Percentiles rank a stretch among this genome's conserved stretches.
Conservation (phyloP, 2,113 vertebrate species). For the Platichthys stellatus region DNA sequence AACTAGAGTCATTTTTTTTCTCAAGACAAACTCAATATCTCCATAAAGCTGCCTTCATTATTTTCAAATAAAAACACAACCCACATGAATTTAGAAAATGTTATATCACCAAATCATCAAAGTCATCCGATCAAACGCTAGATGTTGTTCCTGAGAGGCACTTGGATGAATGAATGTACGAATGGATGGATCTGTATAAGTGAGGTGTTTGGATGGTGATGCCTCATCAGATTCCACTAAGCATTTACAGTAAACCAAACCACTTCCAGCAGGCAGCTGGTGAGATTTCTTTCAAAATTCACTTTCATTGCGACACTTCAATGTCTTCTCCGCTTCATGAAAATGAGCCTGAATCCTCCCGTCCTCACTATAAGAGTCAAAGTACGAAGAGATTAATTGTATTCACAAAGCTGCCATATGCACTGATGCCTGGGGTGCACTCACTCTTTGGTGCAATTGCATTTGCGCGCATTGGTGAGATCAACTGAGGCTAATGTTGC, state of each 20-base stretch:
- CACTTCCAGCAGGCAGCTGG: not conserved
- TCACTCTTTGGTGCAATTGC: constrained; percentile 72
- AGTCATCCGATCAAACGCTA: too few species aligned
- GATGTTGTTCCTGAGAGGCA: too few species aligned
- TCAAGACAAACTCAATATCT: constrained; percentile 8
- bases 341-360: constrained; percentile 19
- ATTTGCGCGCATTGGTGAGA: constrained; percentile 70
- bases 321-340: not conserved
- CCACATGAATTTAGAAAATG: not conserved
- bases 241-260: not conserved
- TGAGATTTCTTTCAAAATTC: not conserved
- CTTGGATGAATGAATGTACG: too few species aligned
- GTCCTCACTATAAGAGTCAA: constrained; percentile 1
- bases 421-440: constrained; percentile 43
- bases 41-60: not conserved
- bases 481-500: constrained; percentile 53
- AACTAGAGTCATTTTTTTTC: constrained; percentile 20
- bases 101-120: not conserved
- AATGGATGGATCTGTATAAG: too few species aligned
- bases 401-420: constrained; percentile 45
- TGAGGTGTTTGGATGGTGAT: not conserved
- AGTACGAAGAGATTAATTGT: constrained; percentile 16
- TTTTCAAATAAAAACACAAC: not conserved
- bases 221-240: not conserved
- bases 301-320: constrained; percentile 1